Conservation (phyloP, 2,113 vertebrate genomes). For the Onychostruthus taczanowskii region DNA sequence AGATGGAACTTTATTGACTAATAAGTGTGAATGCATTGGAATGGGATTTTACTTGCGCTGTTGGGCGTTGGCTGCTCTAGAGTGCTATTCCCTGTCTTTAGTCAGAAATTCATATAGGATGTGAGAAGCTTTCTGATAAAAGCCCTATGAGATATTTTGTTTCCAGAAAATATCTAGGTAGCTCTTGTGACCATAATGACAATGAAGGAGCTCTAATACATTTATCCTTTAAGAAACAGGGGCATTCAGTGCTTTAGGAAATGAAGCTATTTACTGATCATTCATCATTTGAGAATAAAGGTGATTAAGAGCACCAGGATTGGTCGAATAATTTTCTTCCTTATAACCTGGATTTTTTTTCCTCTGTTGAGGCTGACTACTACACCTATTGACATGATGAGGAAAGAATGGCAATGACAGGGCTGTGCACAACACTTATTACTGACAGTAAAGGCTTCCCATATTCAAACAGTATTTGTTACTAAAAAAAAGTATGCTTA, state of each 20-base stretch:
- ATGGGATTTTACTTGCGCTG: neutral
- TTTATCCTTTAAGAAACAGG: constrained; percentile 22
- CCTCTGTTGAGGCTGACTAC: neutral
- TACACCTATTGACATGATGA: neutral
- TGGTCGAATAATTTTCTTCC: constrained; percentile 36
- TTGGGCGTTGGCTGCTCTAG: neutral
- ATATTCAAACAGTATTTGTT: neutral
- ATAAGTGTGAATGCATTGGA: neutral
- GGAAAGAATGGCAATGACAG: neutral
- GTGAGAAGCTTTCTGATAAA: neutral
- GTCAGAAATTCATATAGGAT: neutral
- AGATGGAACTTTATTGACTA: neutral
- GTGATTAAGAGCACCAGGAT: constrained; percentile 61
- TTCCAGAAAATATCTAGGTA: neutral
- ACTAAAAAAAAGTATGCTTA: neutral
- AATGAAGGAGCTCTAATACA: neutral
- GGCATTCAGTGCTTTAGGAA: neutral
- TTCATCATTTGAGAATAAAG: constrained; percentile 36
- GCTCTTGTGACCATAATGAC: neutral
- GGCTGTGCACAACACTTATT: neutral
- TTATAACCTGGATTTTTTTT: neutral
- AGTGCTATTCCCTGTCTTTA: neutral
- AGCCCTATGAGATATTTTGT: neutral
- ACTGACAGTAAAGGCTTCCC: neutral
- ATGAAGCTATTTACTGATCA: neutral